These are phyloP conservation scores for Apostichopus leukothele DNA, from an alignment of 53 echinoderm and acorn worm species.

Conservation along the genomic window DNA sequence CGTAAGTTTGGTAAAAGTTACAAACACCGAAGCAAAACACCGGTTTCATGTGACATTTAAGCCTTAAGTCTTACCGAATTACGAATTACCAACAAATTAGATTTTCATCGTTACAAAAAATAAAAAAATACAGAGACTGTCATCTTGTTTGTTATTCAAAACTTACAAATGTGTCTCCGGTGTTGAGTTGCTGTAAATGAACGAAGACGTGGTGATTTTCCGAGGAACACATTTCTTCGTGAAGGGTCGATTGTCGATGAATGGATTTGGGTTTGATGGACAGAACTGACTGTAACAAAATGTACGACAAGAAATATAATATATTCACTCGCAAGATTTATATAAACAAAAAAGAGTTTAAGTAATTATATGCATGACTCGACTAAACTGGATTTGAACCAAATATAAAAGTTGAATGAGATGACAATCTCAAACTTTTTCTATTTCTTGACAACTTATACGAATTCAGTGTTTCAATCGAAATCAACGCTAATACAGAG, in stretches of 20 bases:
- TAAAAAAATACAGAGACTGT: neutral
- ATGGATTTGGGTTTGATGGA: neutral
- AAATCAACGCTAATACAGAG: too few relatives aligned
- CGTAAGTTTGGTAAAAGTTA: too few relatives aligned
- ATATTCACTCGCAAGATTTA: neutral
- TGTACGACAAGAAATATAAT: neutral
- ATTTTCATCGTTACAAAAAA: neutral
- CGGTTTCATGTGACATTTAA: neutral
- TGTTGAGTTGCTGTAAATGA: conserved; percentile 63
- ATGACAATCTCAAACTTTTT: too few relatives aligned
- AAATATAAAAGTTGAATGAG: too few relatives aligned
- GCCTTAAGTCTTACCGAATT: neutral
- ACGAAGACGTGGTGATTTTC: conserved; percentile 53
- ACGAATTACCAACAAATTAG: neutral
- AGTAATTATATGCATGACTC: too few relatives aligned
- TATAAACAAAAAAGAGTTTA: too few relatives aligned
- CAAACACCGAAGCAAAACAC: too few relatives aligned
- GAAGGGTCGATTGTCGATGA: neutral
- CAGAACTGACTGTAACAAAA: neutral
- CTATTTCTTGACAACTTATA: too few relatives aligned
- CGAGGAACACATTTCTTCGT: neutral
- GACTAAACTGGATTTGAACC: too few relatives aligned
- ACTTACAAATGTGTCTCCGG: conserved; percentile 85
- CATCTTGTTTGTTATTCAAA: neutral
- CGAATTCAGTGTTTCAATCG: too few relatives aligned